phyloP scores from a whole-genome alignment of 2,888 invertebrate species.

The Odontocolon sp. region DNA sequence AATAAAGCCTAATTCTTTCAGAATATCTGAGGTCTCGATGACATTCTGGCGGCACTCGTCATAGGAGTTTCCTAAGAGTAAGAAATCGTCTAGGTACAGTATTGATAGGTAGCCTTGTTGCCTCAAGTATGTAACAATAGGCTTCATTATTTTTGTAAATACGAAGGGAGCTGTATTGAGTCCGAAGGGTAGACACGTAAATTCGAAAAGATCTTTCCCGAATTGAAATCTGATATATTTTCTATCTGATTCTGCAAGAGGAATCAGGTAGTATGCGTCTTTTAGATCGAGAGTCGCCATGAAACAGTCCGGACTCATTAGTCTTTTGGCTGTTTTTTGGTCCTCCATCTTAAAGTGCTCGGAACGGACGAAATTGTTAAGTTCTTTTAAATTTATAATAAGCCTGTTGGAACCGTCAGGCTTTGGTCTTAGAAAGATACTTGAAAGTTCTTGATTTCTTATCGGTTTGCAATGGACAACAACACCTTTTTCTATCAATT shows the following conservation, averaged over 20 bases:
- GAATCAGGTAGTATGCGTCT: slow-evolving; percentile 57
- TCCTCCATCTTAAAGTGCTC: slow-evolving; percentile 51
- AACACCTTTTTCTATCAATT: slow-evolving; percentile 52
- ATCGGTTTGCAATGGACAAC: slow-evolving; percentile 30
- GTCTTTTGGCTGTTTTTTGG: slow-evolving; percentile 22
- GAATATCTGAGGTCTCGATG: slow-evolving; percentile 1
- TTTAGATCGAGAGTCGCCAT: slow-evolving; percentile 54
- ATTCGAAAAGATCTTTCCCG: slow-evolving; percentile 60
- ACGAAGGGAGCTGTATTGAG: slow-evolving; percentile 65
- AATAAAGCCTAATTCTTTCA: slow-evolving; percentile 25
- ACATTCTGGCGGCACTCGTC: slow-evolving; percentile 40
- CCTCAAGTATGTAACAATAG: slow-evolving; percentile 45
- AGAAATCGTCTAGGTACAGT: slow-evolving; percentile 51
- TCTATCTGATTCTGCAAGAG: slow-evolving; percentile 53
- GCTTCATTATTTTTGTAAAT: slow-evolving; percentile 67
- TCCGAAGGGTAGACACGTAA: slow-evolving; percentile 66
- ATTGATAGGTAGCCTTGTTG: slow-evolving; percentile 33
- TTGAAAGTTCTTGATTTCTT: slow-evolving; percentile 54
- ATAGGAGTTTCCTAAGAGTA: slow-evolving; percentile 34
- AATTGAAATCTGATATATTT: slow-evolving; percentile 66
- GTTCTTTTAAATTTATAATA: slow-evolving; percentile 57
- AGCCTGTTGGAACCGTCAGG: slow-evolving; percentile 54
- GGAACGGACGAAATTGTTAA: slow-evolving; percentile 45
- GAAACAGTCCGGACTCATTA: slow-evolving; percentile 42
- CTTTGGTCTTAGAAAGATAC: slow-evolving; percentile 56